Evolutionary conservation across 2,888 invertebrate genomes (phyloP), one percentile per base, ranked within the genome.

Genomic region (Odontocolon sp.): DNA sequence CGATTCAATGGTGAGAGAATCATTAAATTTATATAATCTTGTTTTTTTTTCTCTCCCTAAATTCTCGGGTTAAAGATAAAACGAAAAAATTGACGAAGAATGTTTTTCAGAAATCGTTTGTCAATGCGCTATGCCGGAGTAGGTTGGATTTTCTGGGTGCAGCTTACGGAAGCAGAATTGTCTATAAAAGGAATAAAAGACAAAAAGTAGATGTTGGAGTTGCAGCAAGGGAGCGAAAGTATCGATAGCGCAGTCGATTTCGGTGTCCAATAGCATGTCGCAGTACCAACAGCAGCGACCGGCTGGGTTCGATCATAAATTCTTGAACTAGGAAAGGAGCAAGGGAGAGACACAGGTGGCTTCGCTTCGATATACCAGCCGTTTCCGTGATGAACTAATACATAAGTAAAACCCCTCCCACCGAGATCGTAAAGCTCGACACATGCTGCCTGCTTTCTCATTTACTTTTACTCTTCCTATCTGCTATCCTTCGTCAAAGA

Each of bases 341-440:
- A 18, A 47, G 63, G 57, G 67, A 75, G n/a, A 79, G 83, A 80
- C 86, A 80, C 87, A 87, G 87, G 84, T 87, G 87, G 84, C 73
- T 63, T 52, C 73, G 72, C 79, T 78, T 73, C 69, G 77, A 79
- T 75, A n/a, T n/a, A 78, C 82, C 79, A 83, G 79, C 80, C 81
- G 85, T 86, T 87, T 79, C 77, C 56, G 77, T 87, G 87, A 87
- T 87, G 84, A 87, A 87, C 83, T 84, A 84, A 87, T 87, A 85
- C 86, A 88, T 87, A 87, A 87, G 80, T 87, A 85, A 87, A 85
- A 82, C 79, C 76, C 74, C 69, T 66, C 56, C 70, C 40, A 45
- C 66, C 67, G 16, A 79, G 78, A 81, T 82, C 84, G 85, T 85
- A 84, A 85, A 84, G 66, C 72, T 74, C 72, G 56, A 73, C 63